Evolutionary conservation across 2,888 invertebrate genomes (phyloP), one percentile per base, ranked within the genome.

Genomic region (Lordiphosa fenestrarum): DNA sequence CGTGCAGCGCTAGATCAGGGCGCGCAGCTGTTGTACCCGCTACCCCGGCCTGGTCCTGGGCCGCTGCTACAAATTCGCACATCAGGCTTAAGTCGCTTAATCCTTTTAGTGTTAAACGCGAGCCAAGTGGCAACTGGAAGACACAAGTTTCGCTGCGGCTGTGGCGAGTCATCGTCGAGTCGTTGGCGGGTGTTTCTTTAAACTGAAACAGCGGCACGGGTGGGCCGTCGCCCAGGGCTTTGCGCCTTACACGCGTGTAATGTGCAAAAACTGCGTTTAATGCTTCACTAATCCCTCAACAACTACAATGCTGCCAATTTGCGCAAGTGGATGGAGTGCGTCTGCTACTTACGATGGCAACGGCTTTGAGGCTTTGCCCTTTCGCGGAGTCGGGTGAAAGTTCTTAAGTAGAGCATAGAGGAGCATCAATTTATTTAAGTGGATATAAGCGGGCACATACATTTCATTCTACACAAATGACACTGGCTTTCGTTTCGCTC

Each of bases 201-300:
- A 71, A 68, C 63, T 63, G 61, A 55, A 48, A 61, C 64, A 65
- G 21, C 6, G 25, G 10, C 19, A 12, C 6, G 44, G 7, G 19
- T 3, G 23, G 42, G 56, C 37, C 49, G 65, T 48, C 52, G 60
- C 51, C 48, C 38, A 49, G 62, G 63, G 46, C 63, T 81, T 76
- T 81, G 82, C 66, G 77, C 78, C 70, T 80, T 80, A 80, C 78
- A 80, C 80, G 78, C 84, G 80, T 80, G 84, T 82, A 84, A 84
- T 82, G 85, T 84, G 75, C 80, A 84, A 82, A 84, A 78, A 78
- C 83, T 84, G 85, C 83, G 84, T 78, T 81, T 81, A 84, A 81
- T 84, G 85, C 81, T 73, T 66, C 81, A 80, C 83, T 81, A 81
- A 81, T 81, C 81, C 81, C 80, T 82, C 83, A 81, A 81, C 83